These are phyloP conservation scores for Trialeurodes vaporariorum DNA, from an alignment of 1,140 invertebrate species.

Conservation along the genomic window DNA sequence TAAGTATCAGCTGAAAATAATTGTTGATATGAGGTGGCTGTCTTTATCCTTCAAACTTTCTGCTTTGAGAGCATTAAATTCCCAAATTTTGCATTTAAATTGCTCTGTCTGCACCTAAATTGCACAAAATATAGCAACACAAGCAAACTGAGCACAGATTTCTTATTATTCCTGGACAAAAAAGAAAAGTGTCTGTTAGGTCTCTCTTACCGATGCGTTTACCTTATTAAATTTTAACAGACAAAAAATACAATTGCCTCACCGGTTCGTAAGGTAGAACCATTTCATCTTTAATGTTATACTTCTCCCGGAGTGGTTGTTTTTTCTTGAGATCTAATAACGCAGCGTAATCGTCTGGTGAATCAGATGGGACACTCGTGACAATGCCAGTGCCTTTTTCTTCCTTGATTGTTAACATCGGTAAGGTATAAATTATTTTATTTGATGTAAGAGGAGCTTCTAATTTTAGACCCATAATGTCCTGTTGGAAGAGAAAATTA, in stretches of 20 bases:
- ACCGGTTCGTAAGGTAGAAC: slow-evolving; percentile 71
- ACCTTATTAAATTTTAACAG: too few species aligned
- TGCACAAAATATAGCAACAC: too few species aligned
- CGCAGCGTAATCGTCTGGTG: slow-evolving; percentile 97
- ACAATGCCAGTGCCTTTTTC: slow-evolving; percentile 97
- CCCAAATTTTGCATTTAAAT: too few species aligned
- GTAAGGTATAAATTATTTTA: slow-evolving; percentile 80
- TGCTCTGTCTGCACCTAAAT: too few species aligned
- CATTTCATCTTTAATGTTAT: slow-evolving; percentile 86
- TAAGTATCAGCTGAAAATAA: too few species aligned
- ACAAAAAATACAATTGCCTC: slow-evolving; percentile 27
- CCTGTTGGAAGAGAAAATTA: slow-evolving; percentile 30
- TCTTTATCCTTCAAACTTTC: too few species aligned
- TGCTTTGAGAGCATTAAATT: too few species aligned
- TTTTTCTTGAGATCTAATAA: slow-evolving; percentile 94
- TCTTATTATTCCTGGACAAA: too few species aligned
- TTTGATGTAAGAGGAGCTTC: slow-evolving; percentile 73
- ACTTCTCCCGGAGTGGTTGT: slow-evolving; percentile 83
- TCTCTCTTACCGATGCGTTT: too few species aligned
- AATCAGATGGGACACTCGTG: slow-evolving; percentile 96
- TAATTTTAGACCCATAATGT: slow-evolving; percentile 66
- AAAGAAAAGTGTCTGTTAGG: too few species aligned
- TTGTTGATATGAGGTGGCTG: too few species aligned
- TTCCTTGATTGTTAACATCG: slow-evolving; percentile 96
- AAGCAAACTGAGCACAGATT: too few species aligned